A percentile compares a stretch with the other conserved stretches of the same genome.
Evolutionary conservation across 2,113 vertebrate species (phyloP).

Genomic region (western clawed frog (Xenopus tropicalis)): DNA sequence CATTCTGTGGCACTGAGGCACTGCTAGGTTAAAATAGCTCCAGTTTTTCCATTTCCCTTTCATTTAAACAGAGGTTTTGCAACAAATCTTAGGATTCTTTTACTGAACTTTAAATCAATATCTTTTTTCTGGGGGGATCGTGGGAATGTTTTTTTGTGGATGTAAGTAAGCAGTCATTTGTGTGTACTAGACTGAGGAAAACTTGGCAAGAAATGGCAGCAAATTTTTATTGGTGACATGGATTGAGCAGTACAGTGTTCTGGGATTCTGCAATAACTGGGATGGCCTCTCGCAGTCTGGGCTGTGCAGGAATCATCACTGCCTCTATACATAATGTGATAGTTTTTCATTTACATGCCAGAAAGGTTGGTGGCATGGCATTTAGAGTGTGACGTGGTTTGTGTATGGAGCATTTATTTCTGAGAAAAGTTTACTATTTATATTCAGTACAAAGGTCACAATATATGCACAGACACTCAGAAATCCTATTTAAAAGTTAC

Average conservation of each 20-base stretch:
- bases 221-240: constrained; percentile 50
- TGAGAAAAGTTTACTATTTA: constrained; percentile 46
- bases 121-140: constrained; percentile 17
- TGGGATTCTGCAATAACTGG: constrained; percentile 60
- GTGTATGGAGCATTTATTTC: constrained; percentile 52
- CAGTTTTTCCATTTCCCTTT: constrained; percentile 65
- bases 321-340: constrained; percentile 52
- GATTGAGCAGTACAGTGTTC: constrained; percentile 50
- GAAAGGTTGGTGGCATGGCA: constrained; percentile 56
- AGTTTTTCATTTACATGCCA: constrained; percentile 54
- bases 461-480: constrained; percentile 29
- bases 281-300: constrained; percentile 49
- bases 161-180: constrained; percentile 49
- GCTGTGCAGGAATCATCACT: constrained; percentile 29
- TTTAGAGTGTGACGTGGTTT: constrained; percentile 52
- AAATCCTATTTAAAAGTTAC: constrained; percentile 12
- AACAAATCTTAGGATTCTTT: constrained; percentile 53
- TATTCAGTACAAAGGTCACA: constrained; percentile 6
- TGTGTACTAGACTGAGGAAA: constrained; percentile 57
- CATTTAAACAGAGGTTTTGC: constrained; percentile 60
- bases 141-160: constrained; percentile 43
- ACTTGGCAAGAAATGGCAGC: constrained; percentile 53
- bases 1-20: constrained; percentile 61
- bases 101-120: constrained; percentile 57
- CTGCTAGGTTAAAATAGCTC: constrained; percentile 59